These are phyloP conservation scores for Rhimphoctona megacephalus DNA, from an alignment of 2,888 invertebrate genomes.

Conservation along the genomic window DNA sequence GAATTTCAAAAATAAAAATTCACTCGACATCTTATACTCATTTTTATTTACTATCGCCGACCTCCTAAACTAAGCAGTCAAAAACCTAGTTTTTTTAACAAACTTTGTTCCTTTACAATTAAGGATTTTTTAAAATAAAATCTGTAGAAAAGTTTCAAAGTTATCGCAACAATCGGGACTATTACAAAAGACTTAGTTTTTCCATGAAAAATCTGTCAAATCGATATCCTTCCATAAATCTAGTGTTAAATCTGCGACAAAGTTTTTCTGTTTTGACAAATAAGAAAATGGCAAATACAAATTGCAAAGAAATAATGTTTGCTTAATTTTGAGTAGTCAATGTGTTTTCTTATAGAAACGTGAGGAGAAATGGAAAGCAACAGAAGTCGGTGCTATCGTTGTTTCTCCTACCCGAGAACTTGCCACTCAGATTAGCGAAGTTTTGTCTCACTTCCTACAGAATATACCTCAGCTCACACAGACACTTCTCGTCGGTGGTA, in stretches of 20 bases:
- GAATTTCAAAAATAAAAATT: neutral
- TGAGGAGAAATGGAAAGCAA: conserved; percentile 88
- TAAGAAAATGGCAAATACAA: neutral
- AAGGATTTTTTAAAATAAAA: too few relatives aligned
- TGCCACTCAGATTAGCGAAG: conserved; percentile 94
- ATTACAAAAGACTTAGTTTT: too few relatives aligned
- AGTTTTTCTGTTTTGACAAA: too few relatives aligned
- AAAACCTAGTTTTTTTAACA: neutral
- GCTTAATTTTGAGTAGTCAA: neutral
- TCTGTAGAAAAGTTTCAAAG: too few relatives aligned
- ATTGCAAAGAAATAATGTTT: neutral
- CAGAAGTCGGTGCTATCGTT: conserved; percentile 94
- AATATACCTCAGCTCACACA: conserved; percentile 86
- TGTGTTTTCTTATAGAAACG: conserved; percentile 85
- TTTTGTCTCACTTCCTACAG: conserved; percentile 85
- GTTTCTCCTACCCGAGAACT: conserved; percentile 98
- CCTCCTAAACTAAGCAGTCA: neutral
- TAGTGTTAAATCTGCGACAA: too few relatives aligned
- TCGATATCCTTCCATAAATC: too few relatives aligned
- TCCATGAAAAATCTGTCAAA: too few relatives aligned
- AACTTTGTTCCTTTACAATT: neutral
- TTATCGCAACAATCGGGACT: too few relatives aligned
- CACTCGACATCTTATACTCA: neutral
- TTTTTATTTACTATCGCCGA: neutral
- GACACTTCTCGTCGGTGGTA: conserved; percentile 93